These are phyloP conservation scores for Montifringilla adamsi DNA, from an alignment of 2,113 vertebrate genomes.

Conservation along the genomic window DNA sequence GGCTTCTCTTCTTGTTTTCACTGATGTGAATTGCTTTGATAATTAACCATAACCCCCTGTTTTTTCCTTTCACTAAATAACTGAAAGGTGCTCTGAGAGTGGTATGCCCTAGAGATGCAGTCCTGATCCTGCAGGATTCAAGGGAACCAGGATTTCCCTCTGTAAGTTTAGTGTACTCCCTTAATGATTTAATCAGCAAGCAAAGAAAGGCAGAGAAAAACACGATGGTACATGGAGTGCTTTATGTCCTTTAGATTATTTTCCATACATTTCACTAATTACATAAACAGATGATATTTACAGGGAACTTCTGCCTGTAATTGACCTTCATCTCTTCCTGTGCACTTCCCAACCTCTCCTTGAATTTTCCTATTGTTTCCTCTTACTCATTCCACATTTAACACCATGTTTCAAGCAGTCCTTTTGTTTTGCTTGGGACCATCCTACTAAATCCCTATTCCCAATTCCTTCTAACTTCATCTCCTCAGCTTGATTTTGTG, in stretches of 20 bases:
- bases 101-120: not conserved
- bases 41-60: not conserved
- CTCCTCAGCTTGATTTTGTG: not conserved
- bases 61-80: not conserved
- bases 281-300: constrained; percentile 58
- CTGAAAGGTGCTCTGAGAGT: not conserved
- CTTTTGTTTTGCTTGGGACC: not conserved
- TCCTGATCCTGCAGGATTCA: constrained; percentile 16
- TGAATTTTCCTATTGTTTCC: constrained; percentile 58
- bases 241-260: not conserved
- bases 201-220: not conserved
- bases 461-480: not conserved
- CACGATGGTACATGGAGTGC: not conserved
- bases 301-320: constrained; percentile 9
- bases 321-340: constrained; percentile 57
- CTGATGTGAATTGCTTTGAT: not conserved
- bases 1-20: not conserved
- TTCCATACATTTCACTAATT: constrained; percentile 58
- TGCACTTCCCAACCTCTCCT: constrained; percentile 41
- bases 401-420: not conserved
- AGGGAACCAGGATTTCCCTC: constrained; percentile 14
- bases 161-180: not conserved
- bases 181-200: not conserved
- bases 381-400: not conserved
- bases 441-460: not conserved